Evolutionary conservation across 2,113 vertebrate genomes (phyloP).

Genomic region (Phoenicopterus ruber): DNA sequence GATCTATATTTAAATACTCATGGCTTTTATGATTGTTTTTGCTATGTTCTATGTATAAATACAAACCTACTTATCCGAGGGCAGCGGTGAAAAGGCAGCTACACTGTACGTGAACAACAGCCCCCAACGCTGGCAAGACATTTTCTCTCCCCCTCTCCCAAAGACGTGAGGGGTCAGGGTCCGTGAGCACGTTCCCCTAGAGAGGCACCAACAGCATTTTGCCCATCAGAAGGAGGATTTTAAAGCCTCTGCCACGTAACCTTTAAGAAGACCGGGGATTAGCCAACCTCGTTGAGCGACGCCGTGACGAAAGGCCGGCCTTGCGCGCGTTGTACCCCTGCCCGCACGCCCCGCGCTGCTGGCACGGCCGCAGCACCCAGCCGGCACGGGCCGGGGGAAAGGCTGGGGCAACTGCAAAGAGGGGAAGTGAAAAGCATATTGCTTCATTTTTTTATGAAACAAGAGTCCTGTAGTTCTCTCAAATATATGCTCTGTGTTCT

Average conservation of each 20-base stretch:
- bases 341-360: background rate
- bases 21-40: background rate
- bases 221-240: background rate
- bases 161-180: background rate
- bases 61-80: background rate
- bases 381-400: background rate
- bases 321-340: background rate
- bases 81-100: background rate
- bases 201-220: background rate
- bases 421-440: background rate
- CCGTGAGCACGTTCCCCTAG: background rate
- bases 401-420: background rate
- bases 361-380: background rate
- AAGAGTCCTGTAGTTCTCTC: background rate
- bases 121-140: fast-evolving
- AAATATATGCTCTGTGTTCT: fast-evolving
- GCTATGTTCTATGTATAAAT: background rate
- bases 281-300: background rate
- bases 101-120: fast-evolving
- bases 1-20: background rate
- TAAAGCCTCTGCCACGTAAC: background rate
- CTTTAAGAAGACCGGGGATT: background rate
- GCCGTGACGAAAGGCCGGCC: background rate
- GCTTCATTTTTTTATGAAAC: background rate
- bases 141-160: background rate